Evolutionary conservation across 92 coral and sea anemone genomes (phyloP).

Genomic region (Blastomussa wellsi): DNA sequence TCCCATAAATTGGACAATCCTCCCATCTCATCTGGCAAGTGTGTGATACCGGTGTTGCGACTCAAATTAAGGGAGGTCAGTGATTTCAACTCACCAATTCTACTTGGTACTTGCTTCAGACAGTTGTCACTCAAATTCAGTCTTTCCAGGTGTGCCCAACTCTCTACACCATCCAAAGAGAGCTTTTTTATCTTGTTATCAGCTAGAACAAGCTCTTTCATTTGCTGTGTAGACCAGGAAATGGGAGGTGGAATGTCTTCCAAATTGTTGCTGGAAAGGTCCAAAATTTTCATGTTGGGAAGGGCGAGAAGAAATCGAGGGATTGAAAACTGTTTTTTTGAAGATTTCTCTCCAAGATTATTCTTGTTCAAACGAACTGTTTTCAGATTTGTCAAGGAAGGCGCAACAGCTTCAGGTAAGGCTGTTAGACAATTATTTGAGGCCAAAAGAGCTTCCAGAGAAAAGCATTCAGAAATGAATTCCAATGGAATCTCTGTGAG

Average conservation of each 20-base stretch:
- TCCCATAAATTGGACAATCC: slow-evolving; percentile 85
- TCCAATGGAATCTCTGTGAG: slow-evolving; percentile 67
- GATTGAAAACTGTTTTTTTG: slow-evolving; percentile 63
- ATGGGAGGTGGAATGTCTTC: slow-evolving; percentile 72
- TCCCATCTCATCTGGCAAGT: slow-evolving; percentile 98
- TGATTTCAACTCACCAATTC: slow-evolving; percentile 82
- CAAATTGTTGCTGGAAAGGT: slow-evolving; percentile 77
- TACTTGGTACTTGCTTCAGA: slow-evolving; percentile 77
- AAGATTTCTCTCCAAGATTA: slow-evolving; percentile 62
- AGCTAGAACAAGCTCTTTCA: slow-evolving; percentile 84
- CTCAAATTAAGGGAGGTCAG: slow-evolving; percentile 85
- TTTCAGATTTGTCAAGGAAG: slow-evolving; percentile 61
- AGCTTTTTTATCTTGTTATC: slow-evolving; percentile 80
- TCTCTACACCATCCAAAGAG: slow-evolving; percentile 63
- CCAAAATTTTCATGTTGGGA: slow-evolving; percentile 77
- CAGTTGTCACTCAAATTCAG: slow-evolving; percentile 74
- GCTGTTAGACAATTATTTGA: slow-evolving; percentile 67
- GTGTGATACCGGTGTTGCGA: slow-evolving; percentile 71
- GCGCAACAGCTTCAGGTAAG: slow-evolving; percentile 78
- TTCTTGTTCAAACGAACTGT: slow-evolving; percentile 80
- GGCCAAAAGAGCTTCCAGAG: slow-evolving; percentile 77
- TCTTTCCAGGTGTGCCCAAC: slow-evolving; percentile 72
- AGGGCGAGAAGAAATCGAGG: slow-evolving; percentile 80
- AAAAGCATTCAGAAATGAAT: slow-evolving; percentile 60
- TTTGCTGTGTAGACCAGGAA: slow-evolving; percentile 80